Evolutionary conservation across 2,888 invertebrate species (phyloP).

Genomic region (Oegoconia quadripuncta): DNA sequence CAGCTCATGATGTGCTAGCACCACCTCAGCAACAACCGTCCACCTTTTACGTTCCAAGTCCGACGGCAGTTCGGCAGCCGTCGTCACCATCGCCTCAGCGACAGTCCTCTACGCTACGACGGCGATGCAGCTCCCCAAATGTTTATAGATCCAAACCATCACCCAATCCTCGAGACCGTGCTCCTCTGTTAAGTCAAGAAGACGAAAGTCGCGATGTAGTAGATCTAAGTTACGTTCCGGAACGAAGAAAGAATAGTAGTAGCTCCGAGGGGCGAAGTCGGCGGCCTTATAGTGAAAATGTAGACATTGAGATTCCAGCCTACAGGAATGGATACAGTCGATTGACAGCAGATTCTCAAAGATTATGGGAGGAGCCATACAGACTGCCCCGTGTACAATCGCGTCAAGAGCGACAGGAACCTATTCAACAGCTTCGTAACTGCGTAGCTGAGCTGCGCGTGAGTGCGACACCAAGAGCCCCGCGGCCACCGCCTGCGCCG

Average conservation of each 20-base stretch:
- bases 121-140: constrained; percentile 70
- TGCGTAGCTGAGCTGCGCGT: constrained; percentile 67
- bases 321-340: constrained; percentile 65
- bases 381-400: constrained; percentile 64
- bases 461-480: constrained; percentile 60
- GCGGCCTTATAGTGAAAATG: constrained; percentile 70
- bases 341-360: constrained; percentile 49
- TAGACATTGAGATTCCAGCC: constrained; percentile 55
- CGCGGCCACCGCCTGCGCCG: constrained; percentile 62
- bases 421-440: constrained; percentile 60
- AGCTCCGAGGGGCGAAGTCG: constrained; percentile 50
- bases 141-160: constrained; percentile 58
- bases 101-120: constrained; percentile 54
- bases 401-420: constrained; percentile 45
- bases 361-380: constrained; percentile 70
- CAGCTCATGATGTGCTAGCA: constrained; percentile 84
- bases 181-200: constrained; percentile 55
- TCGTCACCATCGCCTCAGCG: constrained; percentile 61
- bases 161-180: constrained; percentile 45
- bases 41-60: constrained; percentile 86
- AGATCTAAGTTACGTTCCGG: constrained; percentile 54
- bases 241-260: constrained; percentile 45
- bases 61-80: constrained; percentile 67
- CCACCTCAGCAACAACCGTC: constrained; percentile 77
- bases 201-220: constrained; percentile 66